Base-by-base conservation (phyloP, 2,888 invertebrate genomes). In the Morpho achilles region DNA sequence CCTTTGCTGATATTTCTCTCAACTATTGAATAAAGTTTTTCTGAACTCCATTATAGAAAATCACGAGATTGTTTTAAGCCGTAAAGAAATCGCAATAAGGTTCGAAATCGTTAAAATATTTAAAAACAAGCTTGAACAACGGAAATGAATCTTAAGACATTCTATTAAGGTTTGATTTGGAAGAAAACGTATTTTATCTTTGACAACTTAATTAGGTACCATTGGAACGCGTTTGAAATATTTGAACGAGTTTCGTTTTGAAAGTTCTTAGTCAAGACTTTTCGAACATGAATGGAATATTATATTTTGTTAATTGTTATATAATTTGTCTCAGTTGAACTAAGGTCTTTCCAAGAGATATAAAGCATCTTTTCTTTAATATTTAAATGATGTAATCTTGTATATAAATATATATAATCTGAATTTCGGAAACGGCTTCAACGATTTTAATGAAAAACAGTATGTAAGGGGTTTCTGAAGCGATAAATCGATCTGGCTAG, bases 21-120 rank as follows among this genome's bases (percentile, higher is more conserved):
- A 70, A 72, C 70, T 75, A 75, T 69, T 69, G 75, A 73, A 79
- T 80, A 74, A 76, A 77, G 72, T 67, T 62, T 32, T 56, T 50
- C 66, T 63, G 67, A 67, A 71, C 70, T 71, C 64, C 61, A 63
- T 69, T 67, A 66, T 66, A 62, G 57, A 52, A 51, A 47, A 46
- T 39, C n/a, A 23, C 9, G 5, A 32, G 32, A 32, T 52, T 52
- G 52, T 52, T 52, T 52, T 52, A 39, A 7, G 10, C 10, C 45
- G 52, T 39, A 45, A 32, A 32, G 32, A 32, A 32, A 7, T 43
- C 46, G 40, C 53, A 46, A 9, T 41, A 53, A 46, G 53, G 53
- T 53, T 53, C 46, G 46, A 47, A 53, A 40, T 53, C 10, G 10
- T 45, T 39, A 32, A 16, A 16, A 45, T 52, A 44, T 32, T 41